These are phyloP conservation scores for Crax fasciolata DNA, from an alignment of 2,797 vertebrate genomes.

Conservation along the genomic window DNA sequence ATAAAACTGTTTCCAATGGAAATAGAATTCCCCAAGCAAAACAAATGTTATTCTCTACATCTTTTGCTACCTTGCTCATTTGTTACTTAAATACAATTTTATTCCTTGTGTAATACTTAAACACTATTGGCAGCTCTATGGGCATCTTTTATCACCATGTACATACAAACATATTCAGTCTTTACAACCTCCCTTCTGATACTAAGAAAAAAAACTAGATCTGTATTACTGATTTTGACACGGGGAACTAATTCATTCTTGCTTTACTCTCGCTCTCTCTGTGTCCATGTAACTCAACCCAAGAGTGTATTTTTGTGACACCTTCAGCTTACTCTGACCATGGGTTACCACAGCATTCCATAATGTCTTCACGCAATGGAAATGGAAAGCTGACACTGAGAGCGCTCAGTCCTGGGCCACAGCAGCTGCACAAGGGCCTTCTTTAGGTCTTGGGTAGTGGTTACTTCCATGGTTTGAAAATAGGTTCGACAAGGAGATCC, in stretches of 20 bases:
- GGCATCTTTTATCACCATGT: neutral
- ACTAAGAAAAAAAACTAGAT: neutral
- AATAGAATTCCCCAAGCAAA: neutral
- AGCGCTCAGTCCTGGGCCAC: neutral
- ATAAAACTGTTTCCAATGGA: neutral
- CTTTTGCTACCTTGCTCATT: neutral
- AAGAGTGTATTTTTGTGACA: neutral
- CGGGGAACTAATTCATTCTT: neutral
- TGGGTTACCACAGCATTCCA: neutral
- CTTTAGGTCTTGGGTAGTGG: neutral
- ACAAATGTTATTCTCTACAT: neutral
- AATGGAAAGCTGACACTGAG: neutral
- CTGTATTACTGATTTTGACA: rapidly evolving
- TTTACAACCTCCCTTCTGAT: neutral
- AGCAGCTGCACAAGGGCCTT: neutral
- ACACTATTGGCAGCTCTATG: neutral
- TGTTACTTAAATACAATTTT: neutral
- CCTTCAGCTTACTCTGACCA: neutral
- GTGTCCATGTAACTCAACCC: neutral
- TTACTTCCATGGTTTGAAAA: neutral
- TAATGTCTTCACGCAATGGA: neutral
- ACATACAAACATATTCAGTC: neutral
- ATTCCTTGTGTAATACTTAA: neutral
- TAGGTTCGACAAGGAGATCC: neutral
- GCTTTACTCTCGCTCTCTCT: neutral